Base-by-base conservation (phyloP, 1,140 invertebrate species). In the Zaprionus gabonicus region DNA sequence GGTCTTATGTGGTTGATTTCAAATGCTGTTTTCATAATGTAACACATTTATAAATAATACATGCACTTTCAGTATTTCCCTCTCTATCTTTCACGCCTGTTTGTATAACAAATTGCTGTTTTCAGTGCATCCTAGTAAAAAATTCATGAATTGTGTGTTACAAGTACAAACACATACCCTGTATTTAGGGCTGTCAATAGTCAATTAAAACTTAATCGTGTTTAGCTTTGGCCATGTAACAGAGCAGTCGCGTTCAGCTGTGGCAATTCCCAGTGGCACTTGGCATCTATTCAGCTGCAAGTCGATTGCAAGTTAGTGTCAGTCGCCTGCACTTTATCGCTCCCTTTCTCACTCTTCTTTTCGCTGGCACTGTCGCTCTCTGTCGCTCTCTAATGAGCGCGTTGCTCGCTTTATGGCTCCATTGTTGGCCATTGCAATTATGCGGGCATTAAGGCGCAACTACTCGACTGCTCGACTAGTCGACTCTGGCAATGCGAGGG, bases 391-490 rank as follows among this genome's bases (percentile, higher is more conserved):
- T 49, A 81, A 78, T 72, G 53, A 67, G 55, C 70, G 17, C 56
- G 28, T 17, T 76, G 74, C 44, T 78, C 57, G 20, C 67, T 87
- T 78, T 72, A 81, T 80, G 71, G 38, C 85, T 76, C 81, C 75
- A 77, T 76, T 84, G 78, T 84, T 69, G 74, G 80, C 69, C 71
- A 81, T 76, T 90, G 81, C 78, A 87, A 87, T 90, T 90, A 90
- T 76, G 81, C 15, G 58, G 67, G 62, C 71, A 87, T 78, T 84
- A 81, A 70, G 65, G 65, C 44, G 46, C 55, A 63, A 20, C 58
- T 46, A 17, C 41, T 44, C 41, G 15, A 41, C 15, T 15, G 38
- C 38, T 41, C 38, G 38, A 41, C 38, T 41, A 41, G 38, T 41
- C 41, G n/a, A 46, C 41, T 46, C 41, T 46, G 41, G n/a, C 57